Evolutionary conservation across 2,888 invertebrate genomes (phyloP).

Genomic region (Heliconius sara): DNA sequence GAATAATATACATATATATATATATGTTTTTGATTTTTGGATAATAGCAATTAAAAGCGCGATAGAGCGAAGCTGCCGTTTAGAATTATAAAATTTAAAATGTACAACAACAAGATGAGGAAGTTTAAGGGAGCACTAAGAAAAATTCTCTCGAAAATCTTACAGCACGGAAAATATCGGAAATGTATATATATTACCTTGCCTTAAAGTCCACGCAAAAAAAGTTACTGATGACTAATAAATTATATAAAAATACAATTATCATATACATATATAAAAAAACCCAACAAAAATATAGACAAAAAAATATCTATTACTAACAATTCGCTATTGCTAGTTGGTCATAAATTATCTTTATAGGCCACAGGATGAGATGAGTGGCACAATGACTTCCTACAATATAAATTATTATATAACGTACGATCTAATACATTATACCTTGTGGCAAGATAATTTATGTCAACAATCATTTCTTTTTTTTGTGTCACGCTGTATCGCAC

Average conservation of each 20-base stretch:
- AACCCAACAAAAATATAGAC: neutral
- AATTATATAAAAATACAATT: neutral
- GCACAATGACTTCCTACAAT: conserved; percentile 33
- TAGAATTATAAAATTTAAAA: too few relatives aligned
- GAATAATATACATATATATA: too few relatives aligned
- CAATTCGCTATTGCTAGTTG: conserved; percentile 28
- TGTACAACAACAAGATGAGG: too few relatives aligned
- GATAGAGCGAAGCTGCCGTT: too few relatives aligned
- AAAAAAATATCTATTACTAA: conserved; percentile 16
- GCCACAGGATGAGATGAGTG: conserved; percentile 38
- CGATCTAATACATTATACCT: conserved; percentile 21
- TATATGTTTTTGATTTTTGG: too few relatives aligned
- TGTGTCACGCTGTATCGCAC: too few relatives aligned
- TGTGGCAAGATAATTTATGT: neutral
- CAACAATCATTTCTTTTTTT: neutral
- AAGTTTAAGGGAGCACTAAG: too few relatives aligned
- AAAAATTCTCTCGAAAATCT: too few relatives aligned
- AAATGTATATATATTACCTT: neutral
- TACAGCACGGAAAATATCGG: neutral
- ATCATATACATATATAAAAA: neutral
- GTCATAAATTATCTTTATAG: conserved; percentile 38
- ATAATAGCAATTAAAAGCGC: too few relatives aligned
- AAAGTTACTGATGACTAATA: too few relatives aligned
- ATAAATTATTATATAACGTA: conserved; percentile 26
- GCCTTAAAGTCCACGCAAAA: neutral